These are phyloP conservation scores for Stomorhina lunata DNA, from an alignment of 2,888 invertebrate species.

Conservation along the genomic window DNA sequence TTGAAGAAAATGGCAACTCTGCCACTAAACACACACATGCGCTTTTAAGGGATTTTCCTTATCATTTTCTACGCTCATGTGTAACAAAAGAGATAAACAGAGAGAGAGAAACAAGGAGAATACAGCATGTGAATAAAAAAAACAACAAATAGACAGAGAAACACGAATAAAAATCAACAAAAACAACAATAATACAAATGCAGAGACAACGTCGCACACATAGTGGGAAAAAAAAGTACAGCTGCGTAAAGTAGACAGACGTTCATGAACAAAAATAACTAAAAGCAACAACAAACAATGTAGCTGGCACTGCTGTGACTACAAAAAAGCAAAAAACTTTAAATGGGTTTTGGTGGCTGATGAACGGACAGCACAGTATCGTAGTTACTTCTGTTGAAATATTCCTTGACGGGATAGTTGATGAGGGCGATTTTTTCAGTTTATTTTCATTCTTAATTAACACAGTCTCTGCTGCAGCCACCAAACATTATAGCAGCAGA, in stretches of 20 bases:
- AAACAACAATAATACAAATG: constrained; percentile 14
- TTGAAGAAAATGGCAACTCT: background rate
- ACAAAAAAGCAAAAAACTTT: constrained; percentile 9
- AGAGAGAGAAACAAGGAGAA: constrained; percentile 26
- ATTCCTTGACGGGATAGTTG: background rate
- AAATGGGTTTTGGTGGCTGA: constrained; percentile 20
- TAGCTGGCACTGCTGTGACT: background rate
- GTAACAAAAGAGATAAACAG: background rate
- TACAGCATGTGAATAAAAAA: constrained; percentile 36
- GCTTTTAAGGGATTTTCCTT: constrained; percentile 1
- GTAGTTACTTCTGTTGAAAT: constrained; percentile 8
- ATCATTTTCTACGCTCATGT: background rate
- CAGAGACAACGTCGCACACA: constrained; percentile 50
- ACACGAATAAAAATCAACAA: background rate
- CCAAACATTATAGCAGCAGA: no score
- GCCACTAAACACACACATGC: constrained; percentile 9
- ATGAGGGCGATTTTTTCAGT: constrained; percentile 22
- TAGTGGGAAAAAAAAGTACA: constrained; percentile 51
- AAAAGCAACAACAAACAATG: background rate
- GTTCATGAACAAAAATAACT: constrained; percentile 21
- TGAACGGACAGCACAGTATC: constrained; percentile 35
- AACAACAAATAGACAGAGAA: constrained; percentile 10
- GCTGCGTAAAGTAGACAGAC: constrained; percentile 49
- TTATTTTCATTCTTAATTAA: background rate
- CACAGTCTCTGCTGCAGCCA: constrained; percentile 31